Evolutionary conservation across 2,113 vertebrate genomes (phyloP), one percentile per base, ranked within the genome.

Genomic region (Alces alces): DNA sequence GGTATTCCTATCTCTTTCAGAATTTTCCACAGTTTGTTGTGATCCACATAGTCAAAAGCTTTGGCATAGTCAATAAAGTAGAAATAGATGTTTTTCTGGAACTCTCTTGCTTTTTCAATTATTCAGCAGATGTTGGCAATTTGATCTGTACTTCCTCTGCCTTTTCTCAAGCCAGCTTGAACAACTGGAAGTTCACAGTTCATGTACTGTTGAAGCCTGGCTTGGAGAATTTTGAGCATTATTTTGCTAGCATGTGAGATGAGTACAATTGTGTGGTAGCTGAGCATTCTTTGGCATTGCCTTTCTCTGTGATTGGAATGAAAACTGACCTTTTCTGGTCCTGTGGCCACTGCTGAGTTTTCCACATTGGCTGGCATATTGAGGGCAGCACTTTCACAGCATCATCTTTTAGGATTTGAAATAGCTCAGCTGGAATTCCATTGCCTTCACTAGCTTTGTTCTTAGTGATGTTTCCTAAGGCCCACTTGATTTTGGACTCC

Each of bases 131-230:
- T 70, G 64, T 36, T 36, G n/a, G 64, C 9, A 21, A 70, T 36
- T 70, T 36, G 64, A 21, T 36, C 4, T 70, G n/a, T 70, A 17
- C n/a, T 36, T 36, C 64, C 64, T 70, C n/a, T 70, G 64, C 17
- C n/a, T 36, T 70, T 70, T 70, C n/a, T 36, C 36, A 70, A 70
- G 5, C 64, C 9, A 36, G 17, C n/a, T 70, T n/a, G 9, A 36
- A 70, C 64, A 21, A 36, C n/a, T 36, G 64, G 2, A 70, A 36
- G 64, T 21, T 70, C 17, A 36, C 8, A 1, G n/a, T 70, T 70
- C n/a, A 70, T 3, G 2, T 8, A 66, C n/a, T 5, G 61, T 66
- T 66, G n/a, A 36, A n/a, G 4, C n/a, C n/a, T 21, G 0, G 2
- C 17, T 21, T 70, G n/a, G 64, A 36, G 17, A 70, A 70, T 36